phyloP scores from a whole-genome alignment of 2,113 vertebrate genomes.

The Heterocephalus glaber region DNA sequence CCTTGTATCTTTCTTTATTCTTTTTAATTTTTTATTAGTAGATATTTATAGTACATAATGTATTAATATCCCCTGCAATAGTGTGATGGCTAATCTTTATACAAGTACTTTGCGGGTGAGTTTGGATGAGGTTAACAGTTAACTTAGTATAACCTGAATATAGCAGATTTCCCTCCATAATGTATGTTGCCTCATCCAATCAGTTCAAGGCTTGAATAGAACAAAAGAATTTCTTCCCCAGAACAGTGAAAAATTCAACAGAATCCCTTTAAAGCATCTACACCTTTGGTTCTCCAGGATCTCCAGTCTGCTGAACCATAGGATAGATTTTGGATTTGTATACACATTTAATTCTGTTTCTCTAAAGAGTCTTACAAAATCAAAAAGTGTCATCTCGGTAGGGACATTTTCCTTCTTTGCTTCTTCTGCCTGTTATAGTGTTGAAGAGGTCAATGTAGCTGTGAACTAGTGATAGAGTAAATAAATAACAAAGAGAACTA shows the following conservation, averaged over 20 bases:
- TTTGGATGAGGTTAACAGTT: not conserved
- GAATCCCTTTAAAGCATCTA: not conserved
- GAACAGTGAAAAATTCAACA: not conserved
- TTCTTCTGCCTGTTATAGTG: not conserved
- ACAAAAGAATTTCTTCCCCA: not conserved
- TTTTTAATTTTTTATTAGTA: not conserved
- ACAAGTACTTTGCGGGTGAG: not conserved
- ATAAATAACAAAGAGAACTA: not conserved
- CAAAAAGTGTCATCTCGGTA: too few relatives aligned
- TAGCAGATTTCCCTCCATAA: not conserved
- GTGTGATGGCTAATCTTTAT: not conserved
- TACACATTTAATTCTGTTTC: not conserved
- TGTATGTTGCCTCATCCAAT: not conserved
- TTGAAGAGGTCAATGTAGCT: not conserved
- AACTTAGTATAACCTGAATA: not conserved
- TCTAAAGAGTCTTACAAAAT: not conserved
- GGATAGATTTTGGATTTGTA: not conserved
- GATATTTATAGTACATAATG: not conserved
- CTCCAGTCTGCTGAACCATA: not conserved
- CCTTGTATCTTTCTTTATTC: not conserved
- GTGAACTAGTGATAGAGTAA: not conserved
- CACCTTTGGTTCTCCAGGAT: not conserved
- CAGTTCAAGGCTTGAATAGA: not conserved
- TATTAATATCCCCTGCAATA: not conserved
- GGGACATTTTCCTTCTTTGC: not conserved